These are phyloP conservation scores for Ichneumoninae sp. DNA, from an alignment of 2,888 invertebrate genomes.

Conservation along the genomic window DNA sequence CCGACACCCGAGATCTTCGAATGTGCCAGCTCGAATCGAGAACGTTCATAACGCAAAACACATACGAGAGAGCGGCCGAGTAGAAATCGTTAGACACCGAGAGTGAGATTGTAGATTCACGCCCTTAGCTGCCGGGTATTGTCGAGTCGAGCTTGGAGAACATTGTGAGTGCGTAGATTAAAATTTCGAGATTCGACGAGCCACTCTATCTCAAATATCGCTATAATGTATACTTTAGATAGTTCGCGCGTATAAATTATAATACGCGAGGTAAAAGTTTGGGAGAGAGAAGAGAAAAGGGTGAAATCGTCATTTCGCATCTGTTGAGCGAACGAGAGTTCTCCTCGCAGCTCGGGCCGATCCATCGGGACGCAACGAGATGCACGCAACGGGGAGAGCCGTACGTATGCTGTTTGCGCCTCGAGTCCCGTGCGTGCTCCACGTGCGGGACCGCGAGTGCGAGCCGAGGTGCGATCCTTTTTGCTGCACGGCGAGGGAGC, in stretches of 20 bases:
- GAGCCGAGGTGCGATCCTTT: conserved; percentile 47
- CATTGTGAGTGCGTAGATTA: conserved; percentile 49
- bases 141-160: conserved; percentile 44
- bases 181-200: conserved; percentile 46
- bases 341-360: conserved; percentile 11
- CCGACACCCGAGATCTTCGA: conserved; percentile 44
- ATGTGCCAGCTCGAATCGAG: background rate
- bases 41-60: conserved; percentile 19
- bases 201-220: conserved; percentile 45
- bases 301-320: conserved; percentile 57
- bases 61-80: conserved; percentile 11
- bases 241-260: conserved; percentile 35
- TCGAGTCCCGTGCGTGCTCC: conserved; percentile 54
- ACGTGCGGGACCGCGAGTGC: conserved; percentile 31
- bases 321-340: conserved; percentile 47
- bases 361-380: conserved; percentile 34
- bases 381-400: conserved; percentile 32
- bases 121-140: conserved; percentile 61
- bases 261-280: conserved; percentile 6
- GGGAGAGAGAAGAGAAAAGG: background rate
- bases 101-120: conserved; percentile 58
- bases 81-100: conserved; percentile 4
- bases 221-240: conserved; percentile 49
- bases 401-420: conserved; percentile 25
- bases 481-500: conserved; percentile 43